Conservation (phyloP, 2,888 invertebrate species). For the Stomorhina lunata region DNA sequence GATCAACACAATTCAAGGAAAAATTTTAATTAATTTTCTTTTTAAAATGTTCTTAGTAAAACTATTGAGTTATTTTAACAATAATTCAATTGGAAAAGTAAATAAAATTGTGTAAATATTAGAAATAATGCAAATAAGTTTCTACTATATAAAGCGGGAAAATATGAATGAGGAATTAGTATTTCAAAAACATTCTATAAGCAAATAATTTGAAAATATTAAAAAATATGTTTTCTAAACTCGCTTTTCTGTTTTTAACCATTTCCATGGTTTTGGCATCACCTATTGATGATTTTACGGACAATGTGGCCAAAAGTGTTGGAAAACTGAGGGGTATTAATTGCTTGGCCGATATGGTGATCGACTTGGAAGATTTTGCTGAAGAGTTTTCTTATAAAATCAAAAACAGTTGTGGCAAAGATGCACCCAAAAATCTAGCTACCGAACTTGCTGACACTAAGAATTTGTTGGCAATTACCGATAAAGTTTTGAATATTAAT, state of each 20-base stretch:
- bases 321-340: constrained; percentile 32
- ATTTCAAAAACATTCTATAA: not conserved
- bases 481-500: constrained; percentile 4
- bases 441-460: not conserved
- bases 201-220: not conserved
- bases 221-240: constrained; percentile 31
- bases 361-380: constrained; percentile 24
- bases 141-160: constrained; percentile 11
- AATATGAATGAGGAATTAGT: not conserved
- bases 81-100: constrained; percentile 19
- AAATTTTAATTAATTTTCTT: constrained; percentile 12
- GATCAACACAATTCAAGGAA: not conserved
- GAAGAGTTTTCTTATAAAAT: constrained; percentile 29
- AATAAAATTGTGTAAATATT: constrained; percentile 20
- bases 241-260: constrained; percentile 22
- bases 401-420: not conserved
- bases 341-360: constrained; percentile 4
- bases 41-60: not conserved
- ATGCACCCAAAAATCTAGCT: not conserved
- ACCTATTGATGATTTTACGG: not conserved
- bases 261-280: not conserved
- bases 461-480: not conserved
- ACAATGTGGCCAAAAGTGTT: not conserved
- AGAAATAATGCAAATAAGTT: constrained; percentile 18
- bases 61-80: not conserved